phyloP scores from a whole-genome alignment of 2,888 invertebrate species.

The Agrochola macilenta region DNA sequence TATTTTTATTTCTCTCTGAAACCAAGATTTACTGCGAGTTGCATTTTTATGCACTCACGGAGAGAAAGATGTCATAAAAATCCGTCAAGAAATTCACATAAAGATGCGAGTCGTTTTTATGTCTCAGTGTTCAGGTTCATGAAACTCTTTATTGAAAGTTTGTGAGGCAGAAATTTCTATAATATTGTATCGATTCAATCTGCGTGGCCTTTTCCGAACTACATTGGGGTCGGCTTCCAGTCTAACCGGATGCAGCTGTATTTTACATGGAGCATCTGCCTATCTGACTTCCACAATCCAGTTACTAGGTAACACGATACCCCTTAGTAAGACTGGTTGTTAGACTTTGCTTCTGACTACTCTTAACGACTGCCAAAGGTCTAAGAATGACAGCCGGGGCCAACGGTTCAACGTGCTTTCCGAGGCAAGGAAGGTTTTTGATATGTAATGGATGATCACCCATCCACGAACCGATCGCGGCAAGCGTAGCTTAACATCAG shows the following conservation, averaged over 20 bases:
- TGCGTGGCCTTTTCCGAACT: not conserved
- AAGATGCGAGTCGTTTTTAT: constrained; percentile 15
- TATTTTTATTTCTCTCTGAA: not conserved
- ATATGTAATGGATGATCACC: no score
- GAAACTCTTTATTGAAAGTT: not conserved
- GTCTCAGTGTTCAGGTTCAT: not conserved
- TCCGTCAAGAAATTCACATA: not conserved
- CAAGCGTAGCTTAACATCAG: no score
- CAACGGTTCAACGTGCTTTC: not conserved
- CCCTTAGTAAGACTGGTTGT: not conserved
- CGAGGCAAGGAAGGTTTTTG: no score
- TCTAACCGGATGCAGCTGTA: not conserved
- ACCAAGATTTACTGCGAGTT: not conserved
- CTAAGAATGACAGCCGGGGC: not conserved
- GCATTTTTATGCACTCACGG: constrained; percentile 14
- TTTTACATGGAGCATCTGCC: not conserved
- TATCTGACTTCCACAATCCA: not conserved
- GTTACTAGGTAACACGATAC: no score
- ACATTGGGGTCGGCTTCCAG: not conserved
- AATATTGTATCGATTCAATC: not conserved
- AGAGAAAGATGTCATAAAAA: constrained; percentile 24
- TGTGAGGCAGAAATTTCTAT: not conserved
- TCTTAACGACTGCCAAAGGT: not conserved
- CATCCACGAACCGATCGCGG: no score
- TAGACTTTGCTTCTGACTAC: not conserved